Conservation (phyloP, 2,888 invertebrate species). For the Drosophila buzzatii region DNA sequence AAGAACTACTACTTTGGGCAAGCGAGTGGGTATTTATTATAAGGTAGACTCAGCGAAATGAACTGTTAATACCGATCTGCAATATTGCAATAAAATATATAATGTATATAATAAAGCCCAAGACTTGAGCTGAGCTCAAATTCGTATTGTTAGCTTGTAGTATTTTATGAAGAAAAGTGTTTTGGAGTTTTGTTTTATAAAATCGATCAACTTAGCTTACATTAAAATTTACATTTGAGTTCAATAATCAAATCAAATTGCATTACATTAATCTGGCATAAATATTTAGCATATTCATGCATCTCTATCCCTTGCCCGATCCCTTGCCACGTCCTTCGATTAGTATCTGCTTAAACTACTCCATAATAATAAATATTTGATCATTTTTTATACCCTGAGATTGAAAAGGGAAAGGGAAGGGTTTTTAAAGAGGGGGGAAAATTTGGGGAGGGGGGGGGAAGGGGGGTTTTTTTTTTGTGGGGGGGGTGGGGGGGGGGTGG, state of each 20-base stretch:
- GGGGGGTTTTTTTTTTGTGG: too few species aligned
- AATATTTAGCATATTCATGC: too few species aligned
- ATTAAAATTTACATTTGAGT: not conserved
- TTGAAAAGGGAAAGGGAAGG: too few species aligned
- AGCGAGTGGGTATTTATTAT: constrained; percentile 24
- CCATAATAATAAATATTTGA: constrained; percentile 25
- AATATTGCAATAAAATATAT: not conserved
- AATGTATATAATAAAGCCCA: not conserved
- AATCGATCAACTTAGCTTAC: not conserved
- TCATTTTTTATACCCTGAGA: too few species aligned
- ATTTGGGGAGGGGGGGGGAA: too few species aligned
- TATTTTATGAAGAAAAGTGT: too few species aligned
- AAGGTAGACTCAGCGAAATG: constrained; percentile 1
- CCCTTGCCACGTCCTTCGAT: constrained; percentile 15
- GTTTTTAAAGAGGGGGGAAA: too few species aligned
- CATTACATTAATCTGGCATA: not conserved
- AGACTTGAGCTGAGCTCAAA: not conserved
- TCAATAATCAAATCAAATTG: not conserved
- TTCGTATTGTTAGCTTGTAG: too few species aligned
- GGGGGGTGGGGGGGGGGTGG: too few species aligned
- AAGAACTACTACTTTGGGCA: constrained; percentile 39
- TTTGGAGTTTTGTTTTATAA: not conserved
- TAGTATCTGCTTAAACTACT: constrained; percentile 20
- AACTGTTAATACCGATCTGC: constrained; percentile 6
- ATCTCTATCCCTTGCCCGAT: not conserved